Conservation (phyloP, 1,140 invertebrate species). For the Sycophila sp. region DNA sequence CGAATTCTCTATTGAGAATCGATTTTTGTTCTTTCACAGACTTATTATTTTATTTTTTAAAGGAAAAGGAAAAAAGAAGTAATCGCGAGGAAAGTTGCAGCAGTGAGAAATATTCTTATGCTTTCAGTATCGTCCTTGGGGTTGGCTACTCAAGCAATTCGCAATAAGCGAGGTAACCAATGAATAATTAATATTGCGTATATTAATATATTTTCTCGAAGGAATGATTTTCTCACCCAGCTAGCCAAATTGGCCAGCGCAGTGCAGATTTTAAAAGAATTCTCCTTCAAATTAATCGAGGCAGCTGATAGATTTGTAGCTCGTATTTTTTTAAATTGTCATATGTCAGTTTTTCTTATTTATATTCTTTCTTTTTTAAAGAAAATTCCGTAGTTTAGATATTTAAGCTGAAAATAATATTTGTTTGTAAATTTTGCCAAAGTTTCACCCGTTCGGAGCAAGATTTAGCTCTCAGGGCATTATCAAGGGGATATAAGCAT, state of each 20-base stretch:
- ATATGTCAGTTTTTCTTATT: too few relatives aligned
- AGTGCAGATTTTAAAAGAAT: background rate
- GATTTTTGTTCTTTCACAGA: background rate
- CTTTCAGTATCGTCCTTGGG: background rate
- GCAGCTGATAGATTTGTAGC: background rate
- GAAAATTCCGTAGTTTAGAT: background rate
- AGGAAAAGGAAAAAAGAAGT: too few relatives aligned
- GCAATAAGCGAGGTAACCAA: too few relatives aligned
- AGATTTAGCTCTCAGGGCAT: conserved; percentile 20
- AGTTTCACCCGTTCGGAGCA: conserved; percentile 11
- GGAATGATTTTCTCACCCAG: background rate
- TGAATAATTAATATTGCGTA: background rate
- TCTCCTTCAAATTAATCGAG: background rate
- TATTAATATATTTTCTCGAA: background rate
- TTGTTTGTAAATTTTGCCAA: conserved; percentile 24
- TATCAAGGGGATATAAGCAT: conserved; percentile 27
- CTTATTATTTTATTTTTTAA: too few relatives aligned
- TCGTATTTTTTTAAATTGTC: too few relatives aligned
- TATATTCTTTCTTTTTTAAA: too few relatives aligned
- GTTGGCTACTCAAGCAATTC: background rate
- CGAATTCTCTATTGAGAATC: background rate
- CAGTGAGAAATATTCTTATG: background rate
- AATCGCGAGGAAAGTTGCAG: too few relatives aligned
- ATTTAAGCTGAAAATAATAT: conserved; percentile 1
- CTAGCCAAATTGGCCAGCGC: background rate